These are phyloP conservation scores for Torymus texanus DNA, from an alignment of 2,888 invertebrate species.

Conservation along the genomic window DNA sequence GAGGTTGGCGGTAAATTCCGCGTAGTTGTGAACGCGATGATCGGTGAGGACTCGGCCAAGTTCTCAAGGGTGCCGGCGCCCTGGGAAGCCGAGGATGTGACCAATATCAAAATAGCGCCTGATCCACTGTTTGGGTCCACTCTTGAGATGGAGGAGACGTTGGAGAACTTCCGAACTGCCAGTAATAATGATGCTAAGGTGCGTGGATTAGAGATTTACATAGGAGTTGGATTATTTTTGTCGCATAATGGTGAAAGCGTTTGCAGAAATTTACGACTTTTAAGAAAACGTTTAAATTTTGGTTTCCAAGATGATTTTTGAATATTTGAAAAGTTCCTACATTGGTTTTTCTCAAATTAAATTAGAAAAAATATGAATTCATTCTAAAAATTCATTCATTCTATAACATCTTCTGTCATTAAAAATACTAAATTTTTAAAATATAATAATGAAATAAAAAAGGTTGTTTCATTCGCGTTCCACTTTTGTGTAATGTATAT, in stretches of 20 bases:
- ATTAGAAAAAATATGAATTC: not conserved
- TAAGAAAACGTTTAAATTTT: constrained; percentile 34
- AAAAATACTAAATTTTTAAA: too few species aligned
- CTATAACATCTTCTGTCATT: not conserved
- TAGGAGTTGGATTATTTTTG: not conserved
- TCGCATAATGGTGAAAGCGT: constrained; percentile 27
- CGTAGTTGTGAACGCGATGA: constrained; percentile 83
- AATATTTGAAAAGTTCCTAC: not conserved
- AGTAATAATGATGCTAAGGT: constrained; percentile 14
- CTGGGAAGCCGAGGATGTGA: constrained; percentile 83
- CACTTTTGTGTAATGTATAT: too few species aligned
- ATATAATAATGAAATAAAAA: too few species aligned
- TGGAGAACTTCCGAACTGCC: constrained; percentile 82
- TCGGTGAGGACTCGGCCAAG: constrained; percentile 82
- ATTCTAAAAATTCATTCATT: not conserved
- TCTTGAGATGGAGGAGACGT: constrained; percentile 88
- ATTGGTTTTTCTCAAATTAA: not conserved
- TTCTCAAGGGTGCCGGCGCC: constrained; percentile 82
- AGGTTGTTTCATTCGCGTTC: too few species aligned
- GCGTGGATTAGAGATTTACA: not conserved
- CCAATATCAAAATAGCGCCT: constrained; percentile 76
- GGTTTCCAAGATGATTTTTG: not conserved
- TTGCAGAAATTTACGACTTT: constrained; percentile 26
- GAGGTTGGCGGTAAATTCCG: constrained; percentile 82
- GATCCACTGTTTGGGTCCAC: constrained; percentile 85